These are phyloP conservation scores for Eleutherodactylus coqui DNA, from an alignment of 2,797 vertebrate genomes.

Conservation along the genomic window DNA sequence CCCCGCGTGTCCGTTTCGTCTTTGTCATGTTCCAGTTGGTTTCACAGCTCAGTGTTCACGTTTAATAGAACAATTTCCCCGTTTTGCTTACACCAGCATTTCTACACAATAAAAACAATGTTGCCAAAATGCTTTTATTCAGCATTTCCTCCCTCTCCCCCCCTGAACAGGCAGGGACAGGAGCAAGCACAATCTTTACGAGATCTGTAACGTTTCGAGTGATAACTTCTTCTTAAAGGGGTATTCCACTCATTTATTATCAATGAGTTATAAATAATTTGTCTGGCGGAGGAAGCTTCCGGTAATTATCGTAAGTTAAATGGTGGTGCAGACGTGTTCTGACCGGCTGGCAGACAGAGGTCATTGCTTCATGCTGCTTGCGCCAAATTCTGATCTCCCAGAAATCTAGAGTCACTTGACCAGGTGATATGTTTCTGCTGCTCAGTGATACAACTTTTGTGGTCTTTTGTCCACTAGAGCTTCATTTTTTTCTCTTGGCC, in stretches of 20 bases:
- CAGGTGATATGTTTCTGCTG: too few species aligned
- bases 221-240: not conserved
- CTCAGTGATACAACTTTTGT: too few species aligned
- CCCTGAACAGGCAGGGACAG: not conserved
- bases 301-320: too few species aligned
- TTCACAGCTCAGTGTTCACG: slow-evolving; percentile 7
- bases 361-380: too few species aligned
- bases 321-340: too few species aligned
- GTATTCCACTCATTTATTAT: not conserved
- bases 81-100: slow-evolving; percentile 32
- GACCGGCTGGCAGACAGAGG: too few species aligned
- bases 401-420: too few species aligned
- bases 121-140: slow-evolving; percentile 17
- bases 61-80: slow-evolving; percentile 34
- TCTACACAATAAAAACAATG: slow-evolving; percentile 29
- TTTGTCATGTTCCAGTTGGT: slow-evolving; percentile 40
- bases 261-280: too few species aligned
- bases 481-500: too few species aligned
- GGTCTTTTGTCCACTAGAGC: too few species aligned
- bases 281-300: too few species aligned
- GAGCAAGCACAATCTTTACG: not conserved
- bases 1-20: not conserved
- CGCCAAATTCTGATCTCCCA: too few species aligned
- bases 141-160: not conserved
- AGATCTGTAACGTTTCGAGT: not conserved